These are phyloP conservation scores for Paralichthys olivaceus DNA, from an alignment of 2,113 vertebrate genomes.

Conservation along the genomic window DNA sequence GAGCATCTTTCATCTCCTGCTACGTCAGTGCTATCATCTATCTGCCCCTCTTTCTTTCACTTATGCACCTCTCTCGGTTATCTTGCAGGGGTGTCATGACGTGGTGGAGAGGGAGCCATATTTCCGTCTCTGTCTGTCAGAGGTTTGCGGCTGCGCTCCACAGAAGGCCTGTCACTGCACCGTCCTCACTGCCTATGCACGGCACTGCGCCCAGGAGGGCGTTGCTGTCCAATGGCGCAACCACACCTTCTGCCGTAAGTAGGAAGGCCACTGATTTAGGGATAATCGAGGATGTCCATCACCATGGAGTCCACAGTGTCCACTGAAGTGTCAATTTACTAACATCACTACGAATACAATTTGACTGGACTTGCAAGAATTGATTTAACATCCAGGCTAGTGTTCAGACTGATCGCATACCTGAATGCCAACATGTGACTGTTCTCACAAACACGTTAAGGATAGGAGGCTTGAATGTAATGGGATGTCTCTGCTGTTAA, in stretches of 20 bases:
- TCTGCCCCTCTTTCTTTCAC: background rate
- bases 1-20: background rate
- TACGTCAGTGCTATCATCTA: background rate
- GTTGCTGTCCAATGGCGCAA: slow-evolving; percentile 84
- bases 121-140: slow-evolving; percentile 83
- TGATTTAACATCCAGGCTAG: too few species aligned
- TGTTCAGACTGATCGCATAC: too few species aligned
- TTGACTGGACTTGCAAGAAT: too few species aligned
- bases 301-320: background rate
- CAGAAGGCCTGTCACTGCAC: slow-evolving; percentile 83
- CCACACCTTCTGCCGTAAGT: slow-evolving; percentile 86
- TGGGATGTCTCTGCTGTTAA: too few species aligned
- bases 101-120: slow-evolving; percentile 85
- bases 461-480: too few species aligned
- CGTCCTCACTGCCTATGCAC: slow-evolving; percentile 84
- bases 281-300: background rate
- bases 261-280: background rate
- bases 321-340: too few species aligned
- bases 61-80: background rate
- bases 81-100: slow-evolving; percentile 85
- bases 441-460: too few species aligned
- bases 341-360: too few species aligned
- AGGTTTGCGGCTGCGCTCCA: slow-evolving; percentile 82
- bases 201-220: slow-evolving; percentile 86
- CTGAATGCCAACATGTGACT: too few species aligned